A percentile compares a stretch with the other conserved stretches of the same genome.
Evolutionary conservation across 2,888 invertebrate genomes (phyloP).

Genomic region (Cerceris rybyensis): DNA sequence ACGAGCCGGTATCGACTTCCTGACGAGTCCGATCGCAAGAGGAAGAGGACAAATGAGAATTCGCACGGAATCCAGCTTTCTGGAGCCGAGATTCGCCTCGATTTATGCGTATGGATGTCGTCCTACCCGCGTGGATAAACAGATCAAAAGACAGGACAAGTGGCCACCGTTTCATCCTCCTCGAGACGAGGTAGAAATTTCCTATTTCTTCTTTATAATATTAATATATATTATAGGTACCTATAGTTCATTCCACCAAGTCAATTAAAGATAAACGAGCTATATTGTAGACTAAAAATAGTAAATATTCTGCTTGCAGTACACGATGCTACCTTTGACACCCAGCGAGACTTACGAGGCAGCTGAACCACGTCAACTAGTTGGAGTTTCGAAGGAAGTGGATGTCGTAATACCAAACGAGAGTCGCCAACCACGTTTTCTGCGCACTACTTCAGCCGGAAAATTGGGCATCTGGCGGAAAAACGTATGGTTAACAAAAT

Average conservation of each 20-base stretch:
- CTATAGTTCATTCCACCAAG: too few relatives aligned
- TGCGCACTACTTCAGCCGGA: slow-evolving; percentile 46
- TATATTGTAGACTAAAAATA: neutral
- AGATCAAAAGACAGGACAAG: slow-evolving; percentile 77
- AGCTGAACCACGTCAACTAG: slow-evolving; percentile 72
- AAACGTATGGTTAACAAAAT: slow-evolving; percentile 75
- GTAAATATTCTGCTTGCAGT: slow-evolving; percentile 13
- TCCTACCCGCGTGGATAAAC: slow-evolving; percentile 76
- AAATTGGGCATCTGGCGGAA: slow-evolving; percentile 72
- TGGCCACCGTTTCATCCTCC: slow-evolving; percentile 64
- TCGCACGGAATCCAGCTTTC: slow-evolving; percentile 91
- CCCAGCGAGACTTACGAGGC: slow-evolving; percentile 64
- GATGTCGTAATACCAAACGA: slow-evolving; percentile 74
- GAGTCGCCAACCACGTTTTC: slow-evolving; percentile 62
- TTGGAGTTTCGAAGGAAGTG: slow-evolving; percentile 69
- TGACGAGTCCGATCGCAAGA: slow-evolving; percentile 87
- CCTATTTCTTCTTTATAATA: too few relatives aligned
- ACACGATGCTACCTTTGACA: slow-evolving; percentile 16
- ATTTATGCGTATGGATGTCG: slow-evolving; percentile 93
- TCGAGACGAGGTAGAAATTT: slow-evolving; percentile 33
- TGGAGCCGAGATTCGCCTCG: slow-evolving; percentile 92
- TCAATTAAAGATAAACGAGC: too few relatives aligned
- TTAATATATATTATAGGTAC: too few relatives aligned
- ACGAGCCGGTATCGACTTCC: slow-evolving; percentile 89
- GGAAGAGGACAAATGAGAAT: slow-evolving; percentile 88